Evolutionary conservation across 2,888 invertebrate species (phyloP).

Genomic region (Lymantria dispar): DNA sequence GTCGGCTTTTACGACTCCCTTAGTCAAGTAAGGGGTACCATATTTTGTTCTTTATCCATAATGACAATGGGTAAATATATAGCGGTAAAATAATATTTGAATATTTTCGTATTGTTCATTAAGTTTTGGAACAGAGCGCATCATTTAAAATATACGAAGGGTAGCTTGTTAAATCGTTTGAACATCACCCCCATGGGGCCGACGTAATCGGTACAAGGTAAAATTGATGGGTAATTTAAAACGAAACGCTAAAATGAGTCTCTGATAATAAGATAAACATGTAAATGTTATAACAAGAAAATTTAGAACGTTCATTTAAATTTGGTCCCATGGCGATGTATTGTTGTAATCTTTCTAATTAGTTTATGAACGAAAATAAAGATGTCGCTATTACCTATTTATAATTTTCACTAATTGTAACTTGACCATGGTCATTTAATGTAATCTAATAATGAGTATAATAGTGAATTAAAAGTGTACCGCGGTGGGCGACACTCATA

Average conservation of each 20-base stretch:
- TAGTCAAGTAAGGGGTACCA: too few species aligned
- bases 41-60: too few species aligned
- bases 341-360: not conserved
- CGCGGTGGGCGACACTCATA: too few species aligned
- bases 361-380: not conserved
- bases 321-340: not conserved
- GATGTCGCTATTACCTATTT: too few species aligned
- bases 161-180: constrained; percentile 8
- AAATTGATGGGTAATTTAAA: constrained; percentile 15
- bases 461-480: too few species aligned
- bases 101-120: too few species aligned
- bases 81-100: too few species aligned
- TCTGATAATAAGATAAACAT: constrained; percentile 6
- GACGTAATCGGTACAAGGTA: constrained; percentile 14
- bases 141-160: constrained; percentile 15
- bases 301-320: not conserved
- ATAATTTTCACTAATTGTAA: too few species aligned
- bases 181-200: constrained; percentile 10
- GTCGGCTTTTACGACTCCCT: too few species aligned
- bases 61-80: too few species aligned
- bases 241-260: constrained; percentile 9
- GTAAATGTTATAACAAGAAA: not conserved
- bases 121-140: not conserved
- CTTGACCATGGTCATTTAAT: too few species aligned
- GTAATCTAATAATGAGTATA: too few species aligned